Evolutionary conservation across 2,113 vertebrate genomes (phyloP), one percentile per base, ranked within the genome.

Genomic region (Plectropomus leopardus): DNA sequence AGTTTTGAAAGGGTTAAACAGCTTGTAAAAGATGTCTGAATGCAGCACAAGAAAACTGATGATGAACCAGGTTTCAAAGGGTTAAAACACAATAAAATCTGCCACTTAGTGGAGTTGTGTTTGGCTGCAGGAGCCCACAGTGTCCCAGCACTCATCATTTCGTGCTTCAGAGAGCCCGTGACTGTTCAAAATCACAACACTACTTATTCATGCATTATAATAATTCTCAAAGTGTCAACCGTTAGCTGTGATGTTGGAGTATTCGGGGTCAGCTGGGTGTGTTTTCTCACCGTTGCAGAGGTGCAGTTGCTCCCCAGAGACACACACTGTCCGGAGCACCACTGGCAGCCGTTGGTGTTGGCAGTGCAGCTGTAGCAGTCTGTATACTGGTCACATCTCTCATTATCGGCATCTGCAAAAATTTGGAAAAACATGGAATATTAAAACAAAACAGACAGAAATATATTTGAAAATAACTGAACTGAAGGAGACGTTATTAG

Each of bases 291-390:
- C 95, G 95, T 90, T 26, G 94, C 85, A 28, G 96, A 95, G 0
- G 97, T 95, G 88, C 98, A 99, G 96, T 98, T 99, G 92, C 92
- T 96, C 54, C 95, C 96, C 77, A 93, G 78, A 21, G 97, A 96
- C 44, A 97, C 61, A 54, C 98, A 99, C 87, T 96, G 96, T 72
- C 95, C 92, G 0, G 92, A 92, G 58, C 98, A 99, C 98, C 98
- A 99, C 79, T 97, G 97, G 89, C 98, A 99, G 90, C 94, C 95
- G 75, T 99, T 99, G 48, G 96, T 97, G 88, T 99, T 99, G 32
- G 96, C 96, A 0, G 97, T 98, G 88, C 98, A 99, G 90, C 98
- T 99, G 94, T 97, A 98, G 94, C 98, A 99, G 95, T 99, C 98
- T 0, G 96, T 97, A 89, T 98, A 97, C 91, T 97, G 97, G 90